Evolutionary conservation across 2,113 vertebrate species (phyloP), one percentile per base, ranked within the genome.

Genomic region (Corythornis vintsioides): DNA sequence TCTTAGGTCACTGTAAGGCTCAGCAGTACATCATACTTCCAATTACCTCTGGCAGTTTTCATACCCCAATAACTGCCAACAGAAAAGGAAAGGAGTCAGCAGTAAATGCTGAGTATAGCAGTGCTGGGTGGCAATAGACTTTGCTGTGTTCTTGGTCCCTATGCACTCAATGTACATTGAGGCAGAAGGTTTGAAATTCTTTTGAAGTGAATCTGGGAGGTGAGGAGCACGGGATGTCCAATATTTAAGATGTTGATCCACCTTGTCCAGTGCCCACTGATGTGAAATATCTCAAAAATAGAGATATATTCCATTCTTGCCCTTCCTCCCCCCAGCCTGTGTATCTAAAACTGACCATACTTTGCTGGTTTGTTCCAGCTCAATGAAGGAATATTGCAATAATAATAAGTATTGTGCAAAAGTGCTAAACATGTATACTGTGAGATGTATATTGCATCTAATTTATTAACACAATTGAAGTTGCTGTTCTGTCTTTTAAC

Each of bases 41-140:
- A 96, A 95, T 96, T 97, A 96, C 93, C 86, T 96, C 76, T 95
- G 88, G 88, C 94, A 96, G 69, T 92, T 94, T 94, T 91, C 87
- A 61, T 92, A 92, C 86, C 90, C 91, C 93, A 90, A 90, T 82
- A 92, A 85, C 90, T 79, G 47, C 92, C 86, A 94, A 86, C 74
- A 67, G 88, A 63, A 95, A 95, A 96, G 92, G 75, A 82, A 76
- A 75, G 86, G 77, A 93, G 66, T 93, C 93, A 93, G 90, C 95
- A 94, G 55, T 92, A 92, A 86, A 59, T 63, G 40, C 66, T 78
- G 88, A 33, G 84, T 92, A 88, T 16, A 84, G 60, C 29, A 70
- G 59, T 75, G 26, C 77, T 69, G 65, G 53, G 81, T 86, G 67
- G 73, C 67, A 92, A 55, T 79, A 93, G 80, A 22, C 66, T 94